These are phyloP conservation scores for Heteronetta atricapilla DNA, from an alignment of 2,113 vertebrate genomes.

Conservation along the genomic window DNA sequence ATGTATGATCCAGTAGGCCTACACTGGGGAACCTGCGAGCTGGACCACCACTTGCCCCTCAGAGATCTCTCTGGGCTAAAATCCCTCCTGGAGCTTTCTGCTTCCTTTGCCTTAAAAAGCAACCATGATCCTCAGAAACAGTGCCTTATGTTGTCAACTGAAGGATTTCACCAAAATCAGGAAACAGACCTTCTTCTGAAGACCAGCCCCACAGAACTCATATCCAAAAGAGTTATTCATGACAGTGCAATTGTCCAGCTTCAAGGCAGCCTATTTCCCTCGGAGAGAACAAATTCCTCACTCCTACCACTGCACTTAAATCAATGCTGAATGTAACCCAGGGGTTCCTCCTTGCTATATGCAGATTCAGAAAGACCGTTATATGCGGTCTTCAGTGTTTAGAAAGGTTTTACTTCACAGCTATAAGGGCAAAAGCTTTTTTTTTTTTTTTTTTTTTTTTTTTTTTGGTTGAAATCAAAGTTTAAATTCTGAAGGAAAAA, in stretches of 20 bases:
- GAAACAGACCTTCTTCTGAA: background rate
- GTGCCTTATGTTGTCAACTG: accelerated
- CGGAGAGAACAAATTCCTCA: background rate
- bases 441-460: conserved; percentile 36
- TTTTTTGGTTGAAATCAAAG: conserved; percentile 51
- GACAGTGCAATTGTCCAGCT: background rate
- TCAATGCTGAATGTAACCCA: background rate
- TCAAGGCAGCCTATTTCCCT: background rate
- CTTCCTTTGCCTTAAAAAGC: background rate
- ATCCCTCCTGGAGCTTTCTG: background rate
- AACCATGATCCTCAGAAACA: background rate
- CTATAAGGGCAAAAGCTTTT: conserved; percentile 12
- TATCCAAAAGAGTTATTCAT: background rate
- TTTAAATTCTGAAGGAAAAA: conserved; percentile 28
- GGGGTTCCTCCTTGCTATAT: background rate
- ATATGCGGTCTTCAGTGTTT: background rate
- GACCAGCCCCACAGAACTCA: background rate
- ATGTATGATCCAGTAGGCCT: background rate
- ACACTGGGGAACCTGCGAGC: background rate
- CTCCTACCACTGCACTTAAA: background rate
- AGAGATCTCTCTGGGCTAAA: background rate
- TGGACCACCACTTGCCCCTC: background rate
- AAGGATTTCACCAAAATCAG: background rate
- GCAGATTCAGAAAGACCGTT: background rate
- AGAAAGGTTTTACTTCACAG: conserved; percentile 28